Base-by-base conservation (phyloP, 2,113 vertebrate species). In the Periophthalmus modestus region DNA sequence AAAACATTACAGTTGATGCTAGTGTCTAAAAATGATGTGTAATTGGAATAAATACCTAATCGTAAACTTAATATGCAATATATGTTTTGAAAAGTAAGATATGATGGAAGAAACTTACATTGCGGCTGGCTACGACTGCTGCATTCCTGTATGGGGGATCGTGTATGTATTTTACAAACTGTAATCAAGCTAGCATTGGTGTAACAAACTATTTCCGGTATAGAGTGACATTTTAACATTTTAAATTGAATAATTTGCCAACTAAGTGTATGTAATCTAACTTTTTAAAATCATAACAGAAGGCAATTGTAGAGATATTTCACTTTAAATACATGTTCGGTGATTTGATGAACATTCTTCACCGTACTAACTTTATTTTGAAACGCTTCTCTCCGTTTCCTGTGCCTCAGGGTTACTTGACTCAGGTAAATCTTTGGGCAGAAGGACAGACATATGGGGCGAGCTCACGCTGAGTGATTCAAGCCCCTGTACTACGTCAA, bases 361-460 rank as follows among this genome's bases (percentile, higher is more conserved):
- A 9, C 33, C 0, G 18, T 39, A 39, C 1, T 7, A 3, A 1
- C 46, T 71, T 85, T 88, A 85, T 74, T 89, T 0, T 86, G 78
- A 85, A 90, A 47, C 34, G 2, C 5, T 9, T 12, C 7, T 5
- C 2, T n/a, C 0, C 0, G 14, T 6, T 82, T 87, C 84, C 86
- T 71, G 78, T 70, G 34, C 7, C 39, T 18, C 2, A 39, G 39
- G 3, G 5, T 7, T 0, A 1, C 28, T 57, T 77, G 63, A 28
- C n/a, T 63, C 74, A 77, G 82, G 67, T 75, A 69, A 85, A 70
- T 13, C 54, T 54, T 46, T 46, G 7, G 52, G 57, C 87, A 89
- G 85, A 72, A 68, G 82, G 81, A 47, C 12, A 71, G 67, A 69
- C 88, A 88, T 85, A 91, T 87, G 85, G 84, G 73, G 77, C 91